Evolutionary conservation across 2,797 vertebrate genomes (phyloP).

Genomic region (Bradypodion pumilum): DNA sequence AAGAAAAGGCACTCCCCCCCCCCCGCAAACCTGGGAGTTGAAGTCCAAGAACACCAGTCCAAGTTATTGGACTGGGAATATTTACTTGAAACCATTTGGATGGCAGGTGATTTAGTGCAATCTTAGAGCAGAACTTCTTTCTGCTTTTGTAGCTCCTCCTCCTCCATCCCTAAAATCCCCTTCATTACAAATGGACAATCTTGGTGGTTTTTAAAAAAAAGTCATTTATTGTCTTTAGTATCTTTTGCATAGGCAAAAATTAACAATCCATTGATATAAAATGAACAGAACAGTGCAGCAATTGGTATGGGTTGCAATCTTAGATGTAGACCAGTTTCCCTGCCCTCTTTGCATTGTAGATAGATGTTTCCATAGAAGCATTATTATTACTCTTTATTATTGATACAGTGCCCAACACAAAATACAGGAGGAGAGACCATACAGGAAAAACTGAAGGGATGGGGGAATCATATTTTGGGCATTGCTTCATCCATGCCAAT

Average conservation of each 20-base stretch:
- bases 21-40: too few relatives aligned
- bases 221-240: conserved; percentile 67
- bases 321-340: conserved; percentile 7
- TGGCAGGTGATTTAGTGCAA: not conserved
- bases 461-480: conserved; percentile 25
- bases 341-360: conserved; percentile 39
- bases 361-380: conserved; percentile 48
- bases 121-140: not conserved
- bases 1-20: too few relatives aligned
- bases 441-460: not conserved
- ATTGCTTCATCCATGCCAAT: conserved; percentile 19
- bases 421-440: not conserved
- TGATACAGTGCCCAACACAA: not conserved
- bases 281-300: conserved; percentile 76
- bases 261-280: conserved; percentile 75
- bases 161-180: too few relatives aligned
- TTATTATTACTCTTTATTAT: not conserved
- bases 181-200: not conserved
- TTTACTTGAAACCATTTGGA: not conserved
- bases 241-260: conserved; percentile 80
- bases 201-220: conserved; percentile 34
- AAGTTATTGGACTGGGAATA: not conserved
- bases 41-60: too few relatives aligned
- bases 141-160: not conserved
- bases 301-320: conserved; percentile 71